These are phyloP conservation scores for Actinopyga echinites DNA, from an alignment of 53 echinoderm and acorn worm species.

Conservation along the genomic window DNA sequence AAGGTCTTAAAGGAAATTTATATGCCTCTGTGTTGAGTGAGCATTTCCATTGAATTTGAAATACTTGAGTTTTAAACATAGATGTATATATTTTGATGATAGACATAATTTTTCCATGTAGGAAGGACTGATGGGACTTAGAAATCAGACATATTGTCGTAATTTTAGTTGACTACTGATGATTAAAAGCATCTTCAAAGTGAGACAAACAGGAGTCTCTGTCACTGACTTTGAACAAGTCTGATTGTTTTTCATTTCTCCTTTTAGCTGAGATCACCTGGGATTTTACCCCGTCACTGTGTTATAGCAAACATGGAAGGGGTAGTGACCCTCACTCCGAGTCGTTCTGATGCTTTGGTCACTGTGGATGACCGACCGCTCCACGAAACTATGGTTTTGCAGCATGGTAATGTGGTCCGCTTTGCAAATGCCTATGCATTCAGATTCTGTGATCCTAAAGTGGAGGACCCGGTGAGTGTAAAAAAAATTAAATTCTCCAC, in stretches of 20 bases:
- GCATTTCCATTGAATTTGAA: too few species aligned
- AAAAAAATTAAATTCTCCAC: neutral
- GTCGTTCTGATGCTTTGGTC: conserved; percentile 79
- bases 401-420: conserved; percentile 82
- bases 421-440: conserved; percentile 87
- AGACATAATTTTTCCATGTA: too few species aligned
- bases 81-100: too few species aligned
- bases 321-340: conserved; percentile 92
- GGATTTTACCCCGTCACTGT: conserved; percentile 92
- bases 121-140: too few species aligned
- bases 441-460: conserved; percentile 93
- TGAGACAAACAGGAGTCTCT: neutral
- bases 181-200: too few species aligned
- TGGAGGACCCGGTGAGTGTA: conserved; percentile 87
- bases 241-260: neutral
- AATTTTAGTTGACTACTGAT: too few species aligned
- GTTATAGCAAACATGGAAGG: conserved; percentile 98
- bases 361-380: conserved; percentile 80
- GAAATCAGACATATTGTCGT: too few species aligned
- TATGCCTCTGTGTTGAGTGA: too few species aligned
- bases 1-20: too few species aligned
- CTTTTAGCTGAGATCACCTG: conserved; percentile 65
- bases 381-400: conserved; percentile 88
- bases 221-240: neutral
- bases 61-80: too few species aligned